Conservation (phyloP, 2,797 vertebrate species). For the Sebastes trivittatus region DNA sequence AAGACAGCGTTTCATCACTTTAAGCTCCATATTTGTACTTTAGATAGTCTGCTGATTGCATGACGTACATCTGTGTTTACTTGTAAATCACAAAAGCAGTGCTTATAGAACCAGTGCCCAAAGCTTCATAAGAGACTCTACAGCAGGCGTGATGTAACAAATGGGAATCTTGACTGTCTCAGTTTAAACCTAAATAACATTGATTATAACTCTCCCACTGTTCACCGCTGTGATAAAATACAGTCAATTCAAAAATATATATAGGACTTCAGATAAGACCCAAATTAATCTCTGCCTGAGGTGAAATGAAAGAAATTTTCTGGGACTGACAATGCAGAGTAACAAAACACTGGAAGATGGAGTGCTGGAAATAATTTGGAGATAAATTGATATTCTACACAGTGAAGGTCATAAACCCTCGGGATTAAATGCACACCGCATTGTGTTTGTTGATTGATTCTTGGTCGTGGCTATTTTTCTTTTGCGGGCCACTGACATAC, state of each 20-base stretch:
- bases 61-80: not conserved
- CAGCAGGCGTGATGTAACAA: not conserved
- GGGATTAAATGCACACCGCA: constrained; percentile 58
- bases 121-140: not conserved
- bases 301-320: constrained; percentile 25
- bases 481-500: constrained; percentile 21
- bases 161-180: not conserved
- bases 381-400: constrained; percentile 57
- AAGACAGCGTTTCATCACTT: not conserved
- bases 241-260: constrained; percentile 4
- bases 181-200: not conserved
- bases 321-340: constrained; percentile 20
- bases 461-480: constrained; percentile 57
- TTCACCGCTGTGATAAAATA: not conserved
- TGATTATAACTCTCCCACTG: not conserved
- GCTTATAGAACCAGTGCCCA: not conserved
- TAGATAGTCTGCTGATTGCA: not conserved
- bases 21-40: not conserved
- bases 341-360: constrained; percentile 47
- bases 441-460: constrained; percentile 64
- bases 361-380: constrained; percentile 52
- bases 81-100: not conserved
- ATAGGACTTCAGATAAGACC: not conserved
- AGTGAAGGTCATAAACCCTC: constrained; percentile 60
- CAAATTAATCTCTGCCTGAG: constrained; percentile 36